These are phyloP conservation scores for Sminthurides aquaticus DNA, from an alignment of 2,888 invertebrate genomes.

Conservation along the genomic window DNA sequence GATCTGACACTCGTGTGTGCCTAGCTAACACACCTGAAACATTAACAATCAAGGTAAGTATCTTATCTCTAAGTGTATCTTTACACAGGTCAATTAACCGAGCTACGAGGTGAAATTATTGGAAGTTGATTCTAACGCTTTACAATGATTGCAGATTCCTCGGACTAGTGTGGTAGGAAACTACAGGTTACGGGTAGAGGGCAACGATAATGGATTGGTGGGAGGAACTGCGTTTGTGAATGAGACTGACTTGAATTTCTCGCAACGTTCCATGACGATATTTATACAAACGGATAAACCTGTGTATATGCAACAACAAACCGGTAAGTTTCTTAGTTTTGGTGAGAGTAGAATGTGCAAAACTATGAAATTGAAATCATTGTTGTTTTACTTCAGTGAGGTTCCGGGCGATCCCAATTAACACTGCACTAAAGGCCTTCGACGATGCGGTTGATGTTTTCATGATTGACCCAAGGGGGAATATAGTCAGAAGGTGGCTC, in stretches of 20 bases:
- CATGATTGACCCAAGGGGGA: slow-evolving; percentile 79
- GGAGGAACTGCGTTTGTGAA: slow-evolving; percentile 85
- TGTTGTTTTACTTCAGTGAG: no score
- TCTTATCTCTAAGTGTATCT: slow-evolving; percentile 25
- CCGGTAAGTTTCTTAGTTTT: no score
- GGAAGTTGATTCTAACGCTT: background rate
- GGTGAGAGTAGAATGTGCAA: slow-evolving; percentile 3
- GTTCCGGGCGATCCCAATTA: slow-evolving; percentile 86
- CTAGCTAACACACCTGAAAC: slow-evolving; percentile 82
- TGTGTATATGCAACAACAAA: slow-evolving; percentile 86
- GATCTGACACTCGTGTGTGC: slow-evolving; percentile 71
- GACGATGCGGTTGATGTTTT: slow-evolving; percentile 85
- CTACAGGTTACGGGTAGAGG: slow-evolving; percentile 77
- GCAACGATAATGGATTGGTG: slow-evolving; percentile 66
- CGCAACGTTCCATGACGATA: slow-evolving; percentile 85
- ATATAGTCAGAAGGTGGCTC: slow-evolving; percentile 85
- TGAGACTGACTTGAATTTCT: slow-evolving; percentile 75
- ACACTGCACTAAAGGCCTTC: slow-evolving; percentile 82
- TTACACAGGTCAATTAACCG: background rate
- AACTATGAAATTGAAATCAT: background rate
- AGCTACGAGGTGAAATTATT: background rate
- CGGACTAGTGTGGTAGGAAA: slow-evolving; percentile 72
- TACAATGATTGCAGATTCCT: slow-evolving; percentile 71
- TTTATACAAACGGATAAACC: slow-evolving; percentile 93
- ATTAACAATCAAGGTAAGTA: slow-evolving; percentile 76